Evolutionary conservation across 2,113 vertebrate genomes (phyloP), one percentile per base, ranked within the genome.

Genomic region (Anseranas semipalmata): DNA sequence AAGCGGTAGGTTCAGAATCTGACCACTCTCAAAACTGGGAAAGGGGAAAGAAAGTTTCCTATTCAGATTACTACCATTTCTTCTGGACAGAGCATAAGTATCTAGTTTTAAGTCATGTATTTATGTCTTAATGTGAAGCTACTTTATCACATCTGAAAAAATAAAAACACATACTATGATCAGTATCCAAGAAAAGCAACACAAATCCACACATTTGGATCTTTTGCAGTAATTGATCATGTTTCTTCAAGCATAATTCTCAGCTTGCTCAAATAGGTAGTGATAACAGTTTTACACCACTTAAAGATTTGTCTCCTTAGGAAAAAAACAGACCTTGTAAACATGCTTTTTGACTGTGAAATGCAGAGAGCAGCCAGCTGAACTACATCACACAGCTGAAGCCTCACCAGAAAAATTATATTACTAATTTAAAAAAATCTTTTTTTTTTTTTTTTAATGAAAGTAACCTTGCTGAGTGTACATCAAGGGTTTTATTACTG

Each of bases 401-500:
- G 81, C 15, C 56, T 85, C 86, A 58, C 18, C n/a, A 74, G n/a
- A 59, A 86, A 91, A 71, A 15, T 2, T 46, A 53, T 19, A 78
- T 39, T 45, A 48, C 7, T 50, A 48, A 82, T 89, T 65, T 2
- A 12, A 68, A 59, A 60, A 37, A 67, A 32, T 8, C 13, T 52
- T 52, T 24, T 50, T 50, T 50, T 32, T 30, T 63, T 37, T 80
- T 93, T 92, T 95, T 21, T 14, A 85, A 96, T 67, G 82, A 95
- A 97, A 72, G 73, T 70, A 83, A 91, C 67, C 95, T 96, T 95
- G 85, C 92, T 91, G 62, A 96, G 96, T 95, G 92, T 95, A 89
- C 35, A 33, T 96, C 92, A 96, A 97, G 65, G 60, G 73, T 91
- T 98, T 98, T 96, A 98, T 97, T 97, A 95, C 95, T 82, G 93